Percentiles rank a stretch among this genome's conserved stretches.
phyloP scores from a whole-genome alignment of 1,140 invertebrate genomes.

The Drosophila repletoides region DNA sequence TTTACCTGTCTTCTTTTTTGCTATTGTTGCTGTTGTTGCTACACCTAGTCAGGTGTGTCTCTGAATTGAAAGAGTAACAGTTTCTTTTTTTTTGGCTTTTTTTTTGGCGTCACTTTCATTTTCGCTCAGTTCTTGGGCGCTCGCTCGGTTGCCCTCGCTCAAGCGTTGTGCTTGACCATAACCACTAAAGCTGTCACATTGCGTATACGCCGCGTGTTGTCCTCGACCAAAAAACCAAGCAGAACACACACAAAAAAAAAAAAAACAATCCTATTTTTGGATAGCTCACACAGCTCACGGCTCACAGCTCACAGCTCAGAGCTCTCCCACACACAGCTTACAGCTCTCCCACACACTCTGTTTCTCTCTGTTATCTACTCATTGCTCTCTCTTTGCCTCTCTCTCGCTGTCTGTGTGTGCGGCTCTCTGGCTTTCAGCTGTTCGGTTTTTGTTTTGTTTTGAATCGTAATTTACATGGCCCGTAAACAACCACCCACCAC shows the following conservation, averaged over 20 bases:
- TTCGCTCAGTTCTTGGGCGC: conserved; percentile 29
- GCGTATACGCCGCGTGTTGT: conserved; percentile 76
- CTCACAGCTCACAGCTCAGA: too few relatives aligned
- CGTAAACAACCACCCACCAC: conserved; percentile 28
- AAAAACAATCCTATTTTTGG: too few relatives aligned
- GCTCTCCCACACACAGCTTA: conserved; percentile 6
- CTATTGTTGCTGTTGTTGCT: conserved; percentile 10
- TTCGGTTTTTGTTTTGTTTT: conserved; percentile 69
- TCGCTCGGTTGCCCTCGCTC: conserved; percentile 62
- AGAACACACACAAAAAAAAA: too few relatives aligned
- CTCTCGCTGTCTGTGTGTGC: conserved; percentile 22
- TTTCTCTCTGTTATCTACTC: not conserved
- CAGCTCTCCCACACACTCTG: conserved; percentile 6
- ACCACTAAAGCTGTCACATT: conserved; percentile 79
- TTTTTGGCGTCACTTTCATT: conserved; percentile 68
- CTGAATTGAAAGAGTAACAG: conserved; percentile 15
- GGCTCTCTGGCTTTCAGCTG: conserved; percentile 43
- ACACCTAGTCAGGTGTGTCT: conserved; percentile 47
- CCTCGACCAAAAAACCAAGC: conserved; percentile 66
- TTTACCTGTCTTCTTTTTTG: conserved; percentile 6
- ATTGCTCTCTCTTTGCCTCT: conserved; percentile 1
- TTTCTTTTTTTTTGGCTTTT: not conserved
- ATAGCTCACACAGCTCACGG: conserved; percentile 49
- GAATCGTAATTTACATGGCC: conserved; percentile 50
- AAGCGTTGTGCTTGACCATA: conserved; percentile 77